Evolutionary conservation across 2,888 invertebrate genomes (phyloP), one percentile per base, ranked within the genome.

Genomic region (Agrotis ipsilon): DNA sequence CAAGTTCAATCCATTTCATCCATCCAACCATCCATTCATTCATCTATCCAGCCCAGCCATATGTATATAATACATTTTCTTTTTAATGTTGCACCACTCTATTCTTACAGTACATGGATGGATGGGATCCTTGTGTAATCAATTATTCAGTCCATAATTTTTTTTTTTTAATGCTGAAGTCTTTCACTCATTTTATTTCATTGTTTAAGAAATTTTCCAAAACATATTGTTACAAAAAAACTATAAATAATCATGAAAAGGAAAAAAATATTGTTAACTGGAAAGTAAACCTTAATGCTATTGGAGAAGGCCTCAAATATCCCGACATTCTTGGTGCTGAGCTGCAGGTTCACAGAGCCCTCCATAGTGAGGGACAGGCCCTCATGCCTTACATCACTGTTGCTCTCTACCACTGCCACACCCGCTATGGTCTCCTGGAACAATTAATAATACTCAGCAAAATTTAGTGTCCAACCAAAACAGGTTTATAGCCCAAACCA

Each of bases 261-360:
- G n/a, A n/a, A n/a, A n/a, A n/a, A n/a, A n/a, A n/a, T n/a, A 14
- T 54, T 13, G 27, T 5, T 54, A 27, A 27, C 27, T 32, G 32
- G 32, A n/a, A 32, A n/a, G 24, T 55, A n/a, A 55, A 98, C 98
- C 97, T 99, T 99, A 0, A 99, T 98, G 16, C 98, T 99, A 92
- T 98, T 99, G 86, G 99, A 99, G 92, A 99, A 99, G 2, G 99
- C 98, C 90, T 99, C 99, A 89, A 99, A 98, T 67, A 99, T 97
- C 14, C 99, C 99, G 59, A 98, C 98, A 94, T 98, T 99, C 93
- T 99, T 99, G 18, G 98, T 97, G 92, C 98, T 99, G 19, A 99
- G 95, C 92, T 99, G 99, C 75, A 99, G 95, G 91, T 98, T 98
- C 2, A 99, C 99, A 4, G 97, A 97, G 7, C 99, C 99, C 88